phyloP scores from a whole-genome alignment of 2,888 invertebrate species.

The Yponomeuta malinellus region DNA sequence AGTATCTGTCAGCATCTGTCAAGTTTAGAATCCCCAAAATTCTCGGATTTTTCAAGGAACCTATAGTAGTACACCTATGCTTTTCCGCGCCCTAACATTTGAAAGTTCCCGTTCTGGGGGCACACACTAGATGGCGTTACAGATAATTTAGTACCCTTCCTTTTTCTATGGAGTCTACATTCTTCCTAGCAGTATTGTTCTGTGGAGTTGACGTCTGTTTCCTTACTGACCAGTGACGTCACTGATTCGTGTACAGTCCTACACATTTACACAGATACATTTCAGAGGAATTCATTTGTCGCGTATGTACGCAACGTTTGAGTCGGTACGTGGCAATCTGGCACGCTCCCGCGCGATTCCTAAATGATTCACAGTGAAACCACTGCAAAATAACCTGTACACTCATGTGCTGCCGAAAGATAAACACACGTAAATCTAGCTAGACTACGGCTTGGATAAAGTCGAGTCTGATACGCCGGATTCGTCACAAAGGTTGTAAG shows the following conservation, averaged over 20 bases:
- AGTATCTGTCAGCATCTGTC: too few species aligned
- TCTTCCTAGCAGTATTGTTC: too few species aligned
- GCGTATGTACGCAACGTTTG: slow-evolving; percentile 8
- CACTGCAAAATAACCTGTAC: background rate
- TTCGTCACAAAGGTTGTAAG: background rate
- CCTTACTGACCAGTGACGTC: too few species aligned
- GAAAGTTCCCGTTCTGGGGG: too few species aligned
- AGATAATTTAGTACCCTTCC: too few species aligned
- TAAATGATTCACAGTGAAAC: slow-evolving; percentile 35
- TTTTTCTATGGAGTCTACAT: too few species aligned
- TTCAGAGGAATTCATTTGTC: slow-evolving; percentile 31
- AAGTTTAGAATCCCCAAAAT: too few species aligned
- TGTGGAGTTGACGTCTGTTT: too few species aligned
- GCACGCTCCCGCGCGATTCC: slow-evolving; percentile 35
- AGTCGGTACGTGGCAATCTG: slow-evolving; percentile 43
- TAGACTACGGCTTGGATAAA: background rate
- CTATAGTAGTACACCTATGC: too few species aligned
- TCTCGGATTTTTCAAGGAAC: too few species aligned
- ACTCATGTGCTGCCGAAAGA: background rate
- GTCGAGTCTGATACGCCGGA: background rate
- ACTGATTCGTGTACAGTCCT: background rate
- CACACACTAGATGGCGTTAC: too few species aligned
- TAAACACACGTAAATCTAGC: background rate
- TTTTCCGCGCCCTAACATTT: too few species aligned
- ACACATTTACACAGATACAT: background rate